These are phyloP conservation scores for Anabacerthia variegaticeps DNA, from an alignment of 2,797 vertebrate species.

Conservation along the genomic window DNA sequence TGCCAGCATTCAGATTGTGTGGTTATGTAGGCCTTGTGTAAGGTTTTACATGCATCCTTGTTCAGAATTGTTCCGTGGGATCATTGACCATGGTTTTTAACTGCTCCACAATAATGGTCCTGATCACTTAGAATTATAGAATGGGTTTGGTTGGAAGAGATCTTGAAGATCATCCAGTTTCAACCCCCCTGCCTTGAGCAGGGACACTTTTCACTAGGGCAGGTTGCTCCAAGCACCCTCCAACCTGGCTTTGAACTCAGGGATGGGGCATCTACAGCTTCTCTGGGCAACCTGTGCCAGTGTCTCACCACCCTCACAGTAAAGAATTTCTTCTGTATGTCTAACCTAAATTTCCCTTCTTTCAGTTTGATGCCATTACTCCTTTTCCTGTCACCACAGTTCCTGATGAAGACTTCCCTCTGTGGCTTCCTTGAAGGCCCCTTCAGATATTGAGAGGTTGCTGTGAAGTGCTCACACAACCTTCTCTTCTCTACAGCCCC, in stretches of 20 bases:
- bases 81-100: neutral
- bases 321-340: too few relatives aligned
- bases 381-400: neutral
- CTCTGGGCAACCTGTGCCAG: neutral
- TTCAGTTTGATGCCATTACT: neutral
- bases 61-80: neutral
- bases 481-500: neutral
- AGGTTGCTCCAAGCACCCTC: too few relatives aligned
- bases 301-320: neutral
- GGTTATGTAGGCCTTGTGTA: accelerated
- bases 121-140: accelerated
- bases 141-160: neutral
- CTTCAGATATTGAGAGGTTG: neutral
- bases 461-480: neutral
- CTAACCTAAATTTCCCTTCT: neutral
- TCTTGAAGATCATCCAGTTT: neutral
- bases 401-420: neutral
- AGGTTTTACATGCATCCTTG: neutral
- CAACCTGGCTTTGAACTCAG: neutral
- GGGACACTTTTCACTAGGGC: neutral
- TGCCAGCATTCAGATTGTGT: neutral
- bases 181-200: too few relatives aligned
- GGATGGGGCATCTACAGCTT: neutral
- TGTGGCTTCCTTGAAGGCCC: neutral
- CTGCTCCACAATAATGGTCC: too few relatives aligned